Conservation (phyloP, 2,888 invertebrate species). For the Drosophila fulvimacula region DNA sequence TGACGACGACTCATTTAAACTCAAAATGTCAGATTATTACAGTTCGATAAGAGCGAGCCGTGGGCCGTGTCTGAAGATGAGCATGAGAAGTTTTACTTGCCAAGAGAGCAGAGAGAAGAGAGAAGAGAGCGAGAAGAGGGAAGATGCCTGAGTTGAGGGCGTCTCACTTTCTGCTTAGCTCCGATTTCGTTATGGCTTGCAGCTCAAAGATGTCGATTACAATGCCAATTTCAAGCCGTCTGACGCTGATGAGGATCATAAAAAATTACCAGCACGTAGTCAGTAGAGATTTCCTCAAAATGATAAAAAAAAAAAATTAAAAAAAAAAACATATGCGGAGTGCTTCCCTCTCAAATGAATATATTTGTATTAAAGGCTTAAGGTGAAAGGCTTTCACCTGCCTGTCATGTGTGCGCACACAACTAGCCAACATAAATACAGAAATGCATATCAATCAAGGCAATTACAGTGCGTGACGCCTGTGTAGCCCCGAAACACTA, state of each 20-base stretch:
- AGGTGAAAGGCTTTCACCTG: conserved; percentile 34
- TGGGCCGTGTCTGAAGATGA: conserved; percentile 66
- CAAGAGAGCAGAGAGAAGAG: neutral
- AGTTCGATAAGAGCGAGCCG: conserved; percentile 63
- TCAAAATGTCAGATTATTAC: conserved; percentile 77
- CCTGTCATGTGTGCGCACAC: conserved; percentile 2
- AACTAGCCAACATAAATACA: too few species aligned
- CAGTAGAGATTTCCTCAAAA: conserved; percentile 62
- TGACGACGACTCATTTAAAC: conserved; percentile 66
- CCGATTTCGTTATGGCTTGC: conserved; percentile 61
- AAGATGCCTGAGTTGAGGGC: neutral
- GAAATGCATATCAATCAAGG: conserved; percentile 65
- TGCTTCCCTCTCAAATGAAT: neutral
- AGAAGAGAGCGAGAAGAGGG: neutral
- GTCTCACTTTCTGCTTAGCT: conserved; percentile 36
- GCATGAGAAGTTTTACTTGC: conserved; percentile 27
- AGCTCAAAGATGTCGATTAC: conserved; percentile 70
- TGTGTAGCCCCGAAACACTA: conserved; percentile 35
- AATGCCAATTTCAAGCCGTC: conserved; percentile 73
- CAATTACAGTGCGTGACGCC: conserved; percentile 54
- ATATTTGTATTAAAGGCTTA: conserved; percentile 15
- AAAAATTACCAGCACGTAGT: conserved; percentile 68
- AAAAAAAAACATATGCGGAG: conserved; percentile 25
- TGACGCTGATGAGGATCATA: conserved; percentile 72
- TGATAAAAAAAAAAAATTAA: too few species aligned